phyloP scores from a whole-genome alignment of 2,797 vertebrate genomes.

The Tadarida brasiliensis region DNA sequence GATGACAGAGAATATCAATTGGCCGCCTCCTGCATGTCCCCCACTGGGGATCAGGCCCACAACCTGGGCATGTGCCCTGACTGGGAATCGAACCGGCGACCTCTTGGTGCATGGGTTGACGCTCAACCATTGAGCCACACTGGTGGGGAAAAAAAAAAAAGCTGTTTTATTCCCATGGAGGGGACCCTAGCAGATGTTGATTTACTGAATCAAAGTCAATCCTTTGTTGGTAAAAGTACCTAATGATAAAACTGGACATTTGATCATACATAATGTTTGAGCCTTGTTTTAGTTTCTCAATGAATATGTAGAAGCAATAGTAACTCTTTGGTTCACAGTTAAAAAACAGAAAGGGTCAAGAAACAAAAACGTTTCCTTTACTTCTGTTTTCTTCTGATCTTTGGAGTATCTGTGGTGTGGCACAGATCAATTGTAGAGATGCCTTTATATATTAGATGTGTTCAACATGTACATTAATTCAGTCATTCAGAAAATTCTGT shows the following conservation, averaged over 20 bases:
- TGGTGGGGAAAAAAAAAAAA: no score
- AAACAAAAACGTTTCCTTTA: not conserved
- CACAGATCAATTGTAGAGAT: constrained; percentile 49
- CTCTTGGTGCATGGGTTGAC: no score
- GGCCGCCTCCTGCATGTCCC: no score
- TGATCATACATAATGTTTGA: constrained; percentile 26
- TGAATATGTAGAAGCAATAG: constrained; percentile 18
- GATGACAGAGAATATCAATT: no score
- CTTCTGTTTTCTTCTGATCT: constrained; percentile 45
- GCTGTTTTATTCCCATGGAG: not conserved
- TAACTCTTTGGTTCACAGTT: constrained; percentile 61
- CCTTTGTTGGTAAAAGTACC: constrained; percentile 25
- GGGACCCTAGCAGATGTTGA: not conserved
- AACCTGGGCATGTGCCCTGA: no score
- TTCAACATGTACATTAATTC: not conserved
- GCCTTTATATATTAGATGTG: constrained; percentile 55
- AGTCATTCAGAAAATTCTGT: constrained; percentile 45
- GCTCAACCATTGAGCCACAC: no score
- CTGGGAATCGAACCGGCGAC: no score
- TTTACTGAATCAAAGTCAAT: constrained; percentile 61
- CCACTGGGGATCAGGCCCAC: no score
- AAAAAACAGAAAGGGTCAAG: constrained; percentile 2
- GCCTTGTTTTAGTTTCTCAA: constrained; percentile 52
- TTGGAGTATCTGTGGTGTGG: constrained; percentile 49
- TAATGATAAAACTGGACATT: constrained; percentile 47